Base-by-base conservation (phyloP, 2,113 vertebrate genomes). In the Orcinus orca region DNA sequence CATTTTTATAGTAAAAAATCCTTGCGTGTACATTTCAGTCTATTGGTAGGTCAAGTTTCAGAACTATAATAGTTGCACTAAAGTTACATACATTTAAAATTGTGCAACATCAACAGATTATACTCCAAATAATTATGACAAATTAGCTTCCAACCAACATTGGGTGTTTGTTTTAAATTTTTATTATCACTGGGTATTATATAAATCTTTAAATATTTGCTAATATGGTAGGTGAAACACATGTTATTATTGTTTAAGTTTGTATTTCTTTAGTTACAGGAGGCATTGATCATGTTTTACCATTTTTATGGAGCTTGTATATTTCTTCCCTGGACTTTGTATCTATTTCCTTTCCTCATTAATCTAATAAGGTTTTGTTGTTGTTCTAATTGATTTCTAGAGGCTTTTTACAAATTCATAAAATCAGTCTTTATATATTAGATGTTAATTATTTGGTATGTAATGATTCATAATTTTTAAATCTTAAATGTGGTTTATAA, bases 401-500 rank as follows among this genome's bases (percentile, higher is more conserved):
- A 0, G 38, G 2, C 31, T 87, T 50, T 73, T 62, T 5, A 88
- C 3, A 79, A 60, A 88, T 44, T 76, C 13, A 86, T 81, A 33
- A 74, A 81, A 38, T 63, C 73, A 82, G 10, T 3, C 17, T 83
- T 88, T 79, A 74, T 38, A 44, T 25, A 25, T 36, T 84, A 8
- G 21, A 81, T 62, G 23, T 81, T 68, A 90, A 62, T 65, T 89
- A 80, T 21, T 82, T 90, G 13, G 7, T 58, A 81, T 62, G 9
- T 31, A 81, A 62, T 68, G 38, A 84, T 9, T n/a, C 26, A 58
- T 70, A 9, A 73, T 38, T 63, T n/a, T 53, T 63, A 88, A 68
- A 50, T 88, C 25, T 94, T 89, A 89, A 81, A 80, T 94, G 17
- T 88, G 17, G 31, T 70, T 95, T 65, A 77, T 50, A 47, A 87